Evolutionary conservation across 2,797 vertebrate genomes (phyloP).

Genomic region (Buphagus erythrorhynchus): DNA sequence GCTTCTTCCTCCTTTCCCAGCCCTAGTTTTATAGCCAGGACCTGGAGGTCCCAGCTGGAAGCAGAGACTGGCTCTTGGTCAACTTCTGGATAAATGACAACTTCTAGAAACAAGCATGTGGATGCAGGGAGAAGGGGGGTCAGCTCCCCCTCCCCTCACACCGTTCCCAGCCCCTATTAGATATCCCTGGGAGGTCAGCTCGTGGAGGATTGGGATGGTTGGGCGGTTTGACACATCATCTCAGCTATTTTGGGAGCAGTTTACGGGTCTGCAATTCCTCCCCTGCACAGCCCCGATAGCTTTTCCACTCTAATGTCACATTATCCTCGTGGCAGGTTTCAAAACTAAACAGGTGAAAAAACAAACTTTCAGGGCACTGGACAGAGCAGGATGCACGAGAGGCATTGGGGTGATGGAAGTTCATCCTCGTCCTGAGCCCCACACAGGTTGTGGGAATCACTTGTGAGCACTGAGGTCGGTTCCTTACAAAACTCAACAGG

Average conservation of each 20-base stretch:
- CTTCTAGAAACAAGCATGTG: background rate
- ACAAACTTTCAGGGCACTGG: conserved; percentile 32
- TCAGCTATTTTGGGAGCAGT: conserved; percentile 71
- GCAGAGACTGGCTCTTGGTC: background rate
- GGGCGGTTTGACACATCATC: conserved; percentile 68
- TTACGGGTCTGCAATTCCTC: conserved; percentile 67
- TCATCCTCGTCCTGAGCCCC: background rate
- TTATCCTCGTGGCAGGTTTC: conserved; percentile 56
- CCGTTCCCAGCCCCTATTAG: conserved; percentile 30
- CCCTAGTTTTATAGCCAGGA: background rate
- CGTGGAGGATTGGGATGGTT: conserved; percentile 42
- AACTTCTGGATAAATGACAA: background rate
- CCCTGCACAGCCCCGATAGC: conserved; percentile 45
- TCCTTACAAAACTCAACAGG: background rate
- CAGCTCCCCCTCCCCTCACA: background rate
- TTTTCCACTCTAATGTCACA: conserved; percentile 68
- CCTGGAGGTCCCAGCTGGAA: background rate
- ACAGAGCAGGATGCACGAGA: background rate
- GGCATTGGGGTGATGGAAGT: background rate
- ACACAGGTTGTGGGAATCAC: background rate
- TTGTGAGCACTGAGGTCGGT: background rate
- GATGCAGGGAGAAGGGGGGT: background rate
- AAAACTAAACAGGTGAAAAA: conserved; percentile 71
- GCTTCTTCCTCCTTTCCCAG: background rate
- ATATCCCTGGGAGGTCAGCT: conserved; percentile 43